Evolutionary conservation across 2,113 vertebrate genomes (phyloP).

Genomic region (Montifringilla adamsi): DNA sequence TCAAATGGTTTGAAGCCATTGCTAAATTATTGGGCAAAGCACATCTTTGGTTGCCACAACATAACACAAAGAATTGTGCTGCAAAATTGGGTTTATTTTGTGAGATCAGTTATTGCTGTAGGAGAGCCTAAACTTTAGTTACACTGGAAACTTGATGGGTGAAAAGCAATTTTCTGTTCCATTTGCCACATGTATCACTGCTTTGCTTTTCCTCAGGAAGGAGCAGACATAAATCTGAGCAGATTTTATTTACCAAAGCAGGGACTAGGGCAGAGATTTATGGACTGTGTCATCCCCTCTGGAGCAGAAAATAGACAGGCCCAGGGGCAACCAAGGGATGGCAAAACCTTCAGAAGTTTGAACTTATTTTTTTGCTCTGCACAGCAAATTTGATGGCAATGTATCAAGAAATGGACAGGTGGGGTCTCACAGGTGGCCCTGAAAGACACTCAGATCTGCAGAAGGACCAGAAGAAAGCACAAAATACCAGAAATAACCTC

Average conservation of each 20-base stretch:
- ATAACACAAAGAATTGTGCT: neutral
- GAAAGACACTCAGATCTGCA: neutral
- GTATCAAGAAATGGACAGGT: neutral
- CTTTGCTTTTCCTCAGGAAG: neutral
- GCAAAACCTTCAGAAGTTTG: neutral
- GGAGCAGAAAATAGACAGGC: constrained; percentile 25
- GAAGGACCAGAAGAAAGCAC: neutral
- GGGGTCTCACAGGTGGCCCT: neutral
- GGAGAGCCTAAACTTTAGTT: neutral
- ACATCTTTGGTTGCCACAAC: neutral
- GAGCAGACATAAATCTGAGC: neutral
- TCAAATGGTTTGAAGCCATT: no score
- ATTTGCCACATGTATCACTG: neutral
- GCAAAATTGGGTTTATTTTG: neutral
- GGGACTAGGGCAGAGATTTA: neutral
- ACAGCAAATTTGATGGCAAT: neutral
- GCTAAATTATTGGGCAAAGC: neutral
- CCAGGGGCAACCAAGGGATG: neutral
- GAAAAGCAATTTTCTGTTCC: constrained; percentile 16
- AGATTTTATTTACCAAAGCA: constrained; percentile 1
- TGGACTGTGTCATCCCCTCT: neutral
- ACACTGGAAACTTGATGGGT: neutral
- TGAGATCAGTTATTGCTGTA: neutral
- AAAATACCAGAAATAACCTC: neutral
- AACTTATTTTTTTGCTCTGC: neutral